Evolutionary conservation across 2,113 vertebrate genomes (phyloP).

Genomic region (Pan paniscus): DNA sequence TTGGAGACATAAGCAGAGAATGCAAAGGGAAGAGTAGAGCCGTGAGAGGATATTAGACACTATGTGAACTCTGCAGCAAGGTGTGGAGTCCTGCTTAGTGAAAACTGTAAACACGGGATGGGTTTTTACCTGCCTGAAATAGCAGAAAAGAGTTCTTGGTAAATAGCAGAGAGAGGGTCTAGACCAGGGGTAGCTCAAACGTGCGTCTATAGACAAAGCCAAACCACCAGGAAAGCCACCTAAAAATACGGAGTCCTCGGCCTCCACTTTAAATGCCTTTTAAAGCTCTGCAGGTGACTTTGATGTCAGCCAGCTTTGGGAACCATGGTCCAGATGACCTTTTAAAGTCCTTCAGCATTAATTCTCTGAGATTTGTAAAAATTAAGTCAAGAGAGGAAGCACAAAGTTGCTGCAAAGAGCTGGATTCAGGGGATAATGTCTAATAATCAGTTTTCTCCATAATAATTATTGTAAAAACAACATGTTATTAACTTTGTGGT

Average conservation of each 20-base stretch:
- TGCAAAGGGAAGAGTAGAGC: neutral
- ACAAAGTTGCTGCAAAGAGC: neutral
- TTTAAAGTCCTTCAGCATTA: neutral
- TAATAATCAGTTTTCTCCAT: neutral
- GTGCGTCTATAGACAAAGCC: neutral
- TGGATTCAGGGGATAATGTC: neutral
- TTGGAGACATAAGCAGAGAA: neutral
- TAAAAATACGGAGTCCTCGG: neutral
- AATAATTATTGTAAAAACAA: too few species aligned
- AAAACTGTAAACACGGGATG: neutral
- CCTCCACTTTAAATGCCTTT: neutral
- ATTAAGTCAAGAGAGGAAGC: neutral
- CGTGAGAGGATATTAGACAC: neutral
- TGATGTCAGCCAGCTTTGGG: neutral
- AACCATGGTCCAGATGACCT: neutral
- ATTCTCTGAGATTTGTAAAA: neutral
- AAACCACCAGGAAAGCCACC: neutral
- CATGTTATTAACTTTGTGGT: neutral
- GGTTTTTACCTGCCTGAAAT: neutral
- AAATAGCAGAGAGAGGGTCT: neutral
- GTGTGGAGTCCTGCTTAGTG: neutral
- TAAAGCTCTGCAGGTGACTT: neutral
- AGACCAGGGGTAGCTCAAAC: neutral
- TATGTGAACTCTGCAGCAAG: rapidly evolving
- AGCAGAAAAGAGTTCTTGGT: neutral